These are phyloP conservation scores for Neofelis nebulosa DNA, from an alignment of 2,113 vertebrate genomes.

Conservation along the genomic window DNA sequence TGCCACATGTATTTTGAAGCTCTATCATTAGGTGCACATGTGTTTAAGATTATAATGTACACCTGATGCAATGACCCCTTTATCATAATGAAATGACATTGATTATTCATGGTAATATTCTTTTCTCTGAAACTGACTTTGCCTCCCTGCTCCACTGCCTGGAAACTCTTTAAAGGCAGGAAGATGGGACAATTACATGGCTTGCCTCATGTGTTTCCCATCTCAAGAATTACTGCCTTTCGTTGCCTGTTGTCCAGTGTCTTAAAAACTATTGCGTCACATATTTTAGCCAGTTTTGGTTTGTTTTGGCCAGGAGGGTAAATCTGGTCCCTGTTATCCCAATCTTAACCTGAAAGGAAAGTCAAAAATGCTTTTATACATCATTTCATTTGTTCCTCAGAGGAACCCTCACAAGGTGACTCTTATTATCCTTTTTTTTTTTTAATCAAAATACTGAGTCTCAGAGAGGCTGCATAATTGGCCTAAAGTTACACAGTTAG, in stretches of 20 bases:
- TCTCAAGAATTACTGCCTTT: background rate
- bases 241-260: background rate
- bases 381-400: background rate
- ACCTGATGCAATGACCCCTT: background rate
- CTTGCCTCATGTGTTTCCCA: background rate
- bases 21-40: background rate
- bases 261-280: background rate
- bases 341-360: background rate
- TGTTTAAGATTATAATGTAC: background rate
- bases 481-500: background rate
- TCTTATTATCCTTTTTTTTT: background rate
- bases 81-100: background rate
- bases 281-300: background rate
- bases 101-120: background rate
- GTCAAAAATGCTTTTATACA: background rate
- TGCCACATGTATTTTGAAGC: background rate
- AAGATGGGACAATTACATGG: background rate
- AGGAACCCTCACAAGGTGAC: background rate
- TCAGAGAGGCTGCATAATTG: conserved; percentile 1
- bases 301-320: background rate
- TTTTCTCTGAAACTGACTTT: conserved; percentile 18
- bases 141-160: background rate
- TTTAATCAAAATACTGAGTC: background rate
- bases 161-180: background rate
- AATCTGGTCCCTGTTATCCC: background rate